Evolutionary conservation across 1,140 invertebrate genomes (phyloP).

Genomic region (Lethrus apterus): DNA sequence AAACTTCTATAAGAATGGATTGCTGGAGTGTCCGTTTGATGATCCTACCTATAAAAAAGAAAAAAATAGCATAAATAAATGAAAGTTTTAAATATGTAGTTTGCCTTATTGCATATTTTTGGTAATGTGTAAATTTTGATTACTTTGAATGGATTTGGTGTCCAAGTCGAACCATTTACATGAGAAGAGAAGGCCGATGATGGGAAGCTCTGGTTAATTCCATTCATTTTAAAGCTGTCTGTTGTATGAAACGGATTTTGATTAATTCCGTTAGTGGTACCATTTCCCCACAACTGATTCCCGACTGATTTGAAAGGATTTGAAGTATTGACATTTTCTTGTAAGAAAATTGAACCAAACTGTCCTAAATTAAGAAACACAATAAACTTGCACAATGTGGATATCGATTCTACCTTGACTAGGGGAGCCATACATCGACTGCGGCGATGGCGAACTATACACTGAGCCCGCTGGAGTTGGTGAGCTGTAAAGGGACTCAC

Average conservation of each 20-base stretch:
- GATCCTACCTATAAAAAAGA: conserved; percentile 6
- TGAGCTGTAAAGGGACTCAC: conserved; percentile 37
- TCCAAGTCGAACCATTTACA: conserved; percentile 29
- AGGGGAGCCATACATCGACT: conserved; percentile 39
- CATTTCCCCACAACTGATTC: conserved; percentile 7
- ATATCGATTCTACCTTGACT: conserved; percentile 33
- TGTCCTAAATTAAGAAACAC: conserved; percentile 30
- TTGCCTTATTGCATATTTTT: conserved; percentile 1
- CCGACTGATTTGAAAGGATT: conserved; percentile 20
- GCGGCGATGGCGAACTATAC: conserved; percentile 38
- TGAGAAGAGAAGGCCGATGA: conserved; percentile 15
- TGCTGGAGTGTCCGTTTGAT: conserved; percentile 14
- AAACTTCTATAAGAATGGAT: conserved; percentile 42
- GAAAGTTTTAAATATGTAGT: conserved; percentile 13
- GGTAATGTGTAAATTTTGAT: conserved; percentile 2
- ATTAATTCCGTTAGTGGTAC: conserved; percentile 15
- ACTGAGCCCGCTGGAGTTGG: conserved; percentile 37
- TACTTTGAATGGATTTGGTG: conserved; percentile 39
- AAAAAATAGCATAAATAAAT: background rate
- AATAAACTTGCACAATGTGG: background rate
- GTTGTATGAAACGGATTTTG: conserved; percentile 29
- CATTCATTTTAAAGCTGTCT: conserved; percentile 24
- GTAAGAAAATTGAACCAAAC: conserved; percentile 32
- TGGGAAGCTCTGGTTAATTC: conserved; percentile 29
- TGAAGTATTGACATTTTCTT: conserved; percentile 24